Conservation (phyloP, 2,888 invertebrate species). For the Amphipyra berbera region DNA sequence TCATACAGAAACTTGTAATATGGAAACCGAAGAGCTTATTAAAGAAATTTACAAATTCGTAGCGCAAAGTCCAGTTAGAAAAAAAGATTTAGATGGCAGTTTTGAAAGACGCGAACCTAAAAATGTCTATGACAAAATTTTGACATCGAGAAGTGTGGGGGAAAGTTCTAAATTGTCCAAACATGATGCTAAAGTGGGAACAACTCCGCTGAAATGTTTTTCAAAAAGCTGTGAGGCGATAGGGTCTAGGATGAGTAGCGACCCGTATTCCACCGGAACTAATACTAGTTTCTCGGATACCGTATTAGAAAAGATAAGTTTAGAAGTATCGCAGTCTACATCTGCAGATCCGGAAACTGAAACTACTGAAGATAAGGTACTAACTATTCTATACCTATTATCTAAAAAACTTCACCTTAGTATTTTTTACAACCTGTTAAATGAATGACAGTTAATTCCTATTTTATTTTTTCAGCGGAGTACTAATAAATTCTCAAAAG, state of each 20-base stretch:
- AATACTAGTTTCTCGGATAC: constrained; percentile 80
- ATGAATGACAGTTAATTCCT: not conserved
- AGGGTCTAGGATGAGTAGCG: constrained; percentile 67
- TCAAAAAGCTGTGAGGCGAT: constrained; percentile 86
- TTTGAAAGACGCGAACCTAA: constrained; percentile 30
- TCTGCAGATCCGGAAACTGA: constrained; percentile 68
- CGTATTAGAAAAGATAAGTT: constrained; percentile 74
- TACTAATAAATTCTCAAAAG: constrained; percentile 70
- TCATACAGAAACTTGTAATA: constrained; percentile 36
- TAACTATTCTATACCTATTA: not conserved
- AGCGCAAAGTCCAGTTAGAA: constrained; percentile 69
- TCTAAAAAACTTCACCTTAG: not conserved
- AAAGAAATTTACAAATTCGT: constrained; percentile 84
- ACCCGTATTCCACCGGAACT: constrained; percentile 65
- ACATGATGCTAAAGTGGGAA: constrained; percentile 78
- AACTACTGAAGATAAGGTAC: constrained; percentile 43
- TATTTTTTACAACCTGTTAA: too few species aligned
- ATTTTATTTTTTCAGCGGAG: constrained; percentile 67
- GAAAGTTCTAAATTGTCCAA: constrained; percentile 68
- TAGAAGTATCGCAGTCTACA: constrained; percentile 69
- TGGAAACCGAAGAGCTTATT: constrained; percentile 80
- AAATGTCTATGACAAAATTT: constrained; percentile 35
- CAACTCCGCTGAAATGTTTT: constrained; percentile 73
- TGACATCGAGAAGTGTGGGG: constrained; percentile 72
- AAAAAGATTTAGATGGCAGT: constrained; percentile 46